Conservation (phyloP, 2,888 invertebrate species). For the Apamea sordens region DNA sequence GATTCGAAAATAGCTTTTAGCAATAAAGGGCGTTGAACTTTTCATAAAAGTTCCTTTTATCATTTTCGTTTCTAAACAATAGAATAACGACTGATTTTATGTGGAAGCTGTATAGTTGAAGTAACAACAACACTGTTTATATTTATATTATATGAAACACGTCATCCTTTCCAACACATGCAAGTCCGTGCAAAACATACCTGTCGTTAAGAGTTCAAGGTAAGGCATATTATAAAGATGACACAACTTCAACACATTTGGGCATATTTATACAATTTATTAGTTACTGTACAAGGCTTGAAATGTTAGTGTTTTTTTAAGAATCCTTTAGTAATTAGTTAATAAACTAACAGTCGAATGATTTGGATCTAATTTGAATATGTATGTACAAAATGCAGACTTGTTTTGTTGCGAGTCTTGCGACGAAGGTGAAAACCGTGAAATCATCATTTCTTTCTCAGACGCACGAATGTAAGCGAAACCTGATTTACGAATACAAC, state of each 20-base stretch:
- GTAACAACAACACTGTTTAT: constrained; percentile 7
- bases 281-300: constrained; percentile 16
- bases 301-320: neutral
- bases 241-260: constrained; percentile 33
- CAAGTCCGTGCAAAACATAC: constrained; percentile 34
- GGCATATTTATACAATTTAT: constrained; percentile 29
- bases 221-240: constrained; percentile 31
- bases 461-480: neutral
- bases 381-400: neutral
- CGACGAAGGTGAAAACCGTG: constrained; percentile 27
- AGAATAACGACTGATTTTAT: neutral
- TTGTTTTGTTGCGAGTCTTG: constrained; percentile 6
- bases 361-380: neutral
- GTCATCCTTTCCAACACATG: constrained; percentile 40
- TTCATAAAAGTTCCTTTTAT: constrained; percentile 25
- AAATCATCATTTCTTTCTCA: constrained; percentile 30
- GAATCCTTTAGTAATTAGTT: constrained; percentile 10
- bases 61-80: constrained; percentile 66
- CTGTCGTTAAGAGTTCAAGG: constrained; percentile 59
- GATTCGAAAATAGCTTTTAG: constrained; percentile 13
- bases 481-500: constrained; percentile 17
- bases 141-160: constrained; percentile 24
- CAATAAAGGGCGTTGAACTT: constrained; percentile 33
- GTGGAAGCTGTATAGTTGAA: constrained; percentile 41
- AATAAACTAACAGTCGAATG: neutral